phyloP scores from a whole-genome alignment of 2,797 vertebrate species.

The Anguilla pacifica region DNA sequence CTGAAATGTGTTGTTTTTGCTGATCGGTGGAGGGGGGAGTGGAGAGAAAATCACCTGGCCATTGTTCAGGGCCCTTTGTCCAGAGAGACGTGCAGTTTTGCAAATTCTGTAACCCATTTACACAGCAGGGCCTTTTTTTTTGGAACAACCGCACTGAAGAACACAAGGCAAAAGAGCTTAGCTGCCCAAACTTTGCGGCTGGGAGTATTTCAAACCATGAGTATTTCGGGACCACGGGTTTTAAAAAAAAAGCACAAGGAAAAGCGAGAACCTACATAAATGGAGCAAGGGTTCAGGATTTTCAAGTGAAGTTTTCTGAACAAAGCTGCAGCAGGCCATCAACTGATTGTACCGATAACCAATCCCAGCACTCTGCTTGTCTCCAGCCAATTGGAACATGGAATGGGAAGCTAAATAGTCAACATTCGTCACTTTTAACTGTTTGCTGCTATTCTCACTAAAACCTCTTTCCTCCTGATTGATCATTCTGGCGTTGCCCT shows the following conservation, averaged over 20 bases:
- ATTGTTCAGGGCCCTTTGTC: background rate
- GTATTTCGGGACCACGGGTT: background rate
- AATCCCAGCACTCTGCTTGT: background rate
- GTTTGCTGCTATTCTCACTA: background rate
- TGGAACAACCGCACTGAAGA: background rate
- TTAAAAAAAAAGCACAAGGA: background rate
- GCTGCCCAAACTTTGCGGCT: background rate
- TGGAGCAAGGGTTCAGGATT: background rate
- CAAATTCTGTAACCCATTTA: background rate
- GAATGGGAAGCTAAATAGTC: background rate
- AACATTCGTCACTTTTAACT: background rate
- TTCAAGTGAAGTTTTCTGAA: background rate
- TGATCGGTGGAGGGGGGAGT: background rate
- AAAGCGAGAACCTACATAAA: background rate
- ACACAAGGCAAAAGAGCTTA: background rate
- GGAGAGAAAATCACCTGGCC: background rate
- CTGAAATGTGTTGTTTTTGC: constrained; percentile 18
- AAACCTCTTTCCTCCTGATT: background rate
- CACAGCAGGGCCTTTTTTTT: background rate
- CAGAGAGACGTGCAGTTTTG: background rate
- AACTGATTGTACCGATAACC: background rate
- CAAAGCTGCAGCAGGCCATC: background rate
- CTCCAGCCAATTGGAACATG: background rate
- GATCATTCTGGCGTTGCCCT: background rate
- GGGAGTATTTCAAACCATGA: background rate